Evolutionary conservation across 2,113 vertebrate species (phyloP), one percentile per base, ranked within the genome.

Genomic region (Rhinopithecus roxellana): DNA sequence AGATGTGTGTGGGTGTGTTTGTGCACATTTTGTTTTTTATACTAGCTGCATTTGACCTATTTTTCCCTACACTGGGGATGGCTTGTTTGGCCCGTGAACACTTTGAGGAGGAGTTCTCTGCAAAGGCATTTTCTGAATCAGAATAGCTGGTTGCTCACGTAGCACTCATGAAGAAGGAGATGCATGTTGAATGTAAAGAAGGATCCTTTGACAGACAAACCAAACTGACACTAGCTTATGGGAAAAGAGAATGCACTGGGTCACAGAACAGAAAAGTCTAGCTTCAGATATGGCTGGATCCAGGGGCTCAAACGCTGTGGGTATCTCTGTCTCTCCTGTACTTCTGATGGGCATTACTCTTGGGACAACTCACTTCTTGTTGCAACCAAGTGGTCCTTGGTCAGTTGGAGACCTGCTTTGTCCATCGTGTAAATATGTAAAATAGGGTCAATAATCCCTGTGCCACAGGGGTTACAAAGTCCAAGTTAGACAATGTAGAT

Each of bases 61-160:
- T 61, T 93, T 67, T 0, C 35, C 27, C n/a, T 17, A 23, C 11
- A 38, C 18, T 14, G 17, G 8, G 6, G 18, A 17, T 16, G 30
- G n/a, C 5, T 9, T 16, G 10, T 7, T 43, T 23, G 8, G 10
- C 50, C 27, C 35, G 3, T 4, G 30, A 4, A 14, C 6, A 27
- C 40, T 43, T 23, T 5, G 6, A 30, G 38, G 11, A 48, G n/a
- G 57, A 43, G 48, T 6, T 2, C 1, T 35, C 22, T n/a, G 59
- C 14, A 23, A 23, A 59, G 52, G 3, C 6, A 32, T 3, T 9
- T 69, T 78, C 12, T 59, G 40, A 55, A 4, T 14, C 43, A 17
- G 48, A n/a, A 70, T 1, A 3, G 16, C n/a, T 11, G 10, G 43
- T 1, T 59, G 61, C 14, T 50, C 16, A 20, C 0, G 2, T 59